Evolutionary conservation across 1,140 invertebrate species (phyloP), one percentile per base, ranked within the genome.

Genomic region (Atta texana): DNA sequence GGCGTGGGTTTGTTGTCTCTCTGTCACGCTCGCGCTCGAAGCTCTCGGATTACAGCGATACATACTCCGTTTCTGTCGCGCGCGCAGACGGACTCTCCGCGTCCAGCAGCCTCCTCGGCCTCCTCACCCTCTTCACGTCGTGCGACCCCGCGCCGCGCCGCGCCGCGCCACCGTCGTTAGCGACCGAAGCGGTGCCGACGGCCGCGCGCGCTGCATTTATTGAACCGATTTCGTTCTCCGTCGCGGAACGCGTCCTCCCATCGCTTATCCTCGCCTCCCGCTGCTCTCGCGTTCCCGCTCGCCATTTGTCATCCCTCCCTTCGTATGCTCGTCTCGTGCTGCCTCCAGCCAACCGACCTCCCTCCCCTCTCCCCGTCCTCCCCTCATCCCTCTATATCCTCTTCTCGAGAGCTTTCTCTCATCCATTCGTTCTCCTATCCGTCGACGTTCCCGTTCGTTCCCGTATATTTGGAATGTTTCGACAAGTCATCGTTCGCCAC

Each of bases 1-100:
- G 92, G 92, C 92, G 92, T 93, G 92, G 91, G 91, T 93, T 93
- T 93, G 92, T 93, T 92, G 87, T 92, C 89, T 82, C 87, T 92
- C 88, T 68, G 57, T 92, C 89, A 84, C 87, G 16, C 88, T 91
- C 86, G 57, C 57, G 12, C 81, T 55, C 49, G 61, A 14, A 16
- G 12, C 39, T 5, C 18, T 44, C 64, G 10, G 39, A 31, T n/a
- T 44, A 24, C 49, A 39, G 28, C 28, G 28, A 2, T 76, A 51
- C 49, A 51, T 49, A 3, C 72, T 66, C n/a, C 51, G 59, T 57
- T n/a, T 57, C 69, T 78, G 55, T 74, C 63, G 14, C 61, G 51
- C 61, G 69, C 61, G 21, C 44, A 61, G 39, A 59, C 24, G 12
- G 28, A 55, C 44, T 28, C 18, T 77, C 57, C 53, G 21, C 71